Base-by-base conservation (phyloP, 2,797 vertebrate species). In the Dendrocincla fuliginosa region DNA sequence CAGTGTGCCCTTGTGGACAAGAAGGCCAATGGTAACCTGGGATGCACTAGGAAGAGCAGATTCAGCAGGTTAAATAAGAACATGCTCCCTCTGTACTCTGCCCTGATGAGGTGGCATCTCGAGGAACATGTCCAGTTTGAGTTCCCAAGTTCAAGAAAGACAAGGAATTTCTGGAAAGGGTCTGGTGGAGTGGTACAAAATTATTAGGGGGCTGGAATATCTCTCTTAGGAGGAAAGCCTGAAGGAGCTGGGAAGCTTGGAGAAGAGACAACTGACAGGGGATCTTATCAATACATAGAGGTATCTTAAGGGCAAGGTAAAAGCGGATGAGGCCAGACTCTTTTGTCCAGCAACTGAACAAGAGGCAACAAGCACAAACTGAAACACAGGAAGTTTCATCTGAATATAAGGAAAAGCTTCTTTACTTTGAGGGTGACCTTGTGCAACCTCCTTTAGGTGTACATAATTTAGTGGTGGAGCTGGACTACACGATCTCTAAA, bases 71-170 rank as follows among this genome's bases (percentile, higher is more conserved):
- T 59, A 14, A 9, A 16, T 24, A 39, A 33, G 19, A 41, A 10
- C 23, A 9, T 53, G 11, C 16, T 60, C 16, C 8, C 24, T 39
- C 20, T 10, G 1, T 9, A 4, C 46, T 24, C 71, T 30, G 28
- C 24, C 24, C 37, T 44, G 50, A 5, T 22, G n/a, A 64, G 35
- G 49, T 0, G 0, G 13, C 19, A 56, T 10, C 23, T 18, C 37
- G 5, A 20, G 5, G 28, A 9, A 32, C n/a, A 3, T 7, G 24
- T 8, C 42, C n/a, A 56, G 16, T 9, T 44, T 18, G n/a, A 11
- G 19, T 33, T 57, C 0, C 0, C 23, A 13, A 56, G 16, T 9
- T 69, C 1, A 0, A 76, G 9, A 44, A 22, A 30, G 9, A n/a
- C 37, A 46, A 22, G 16, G 3, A 56, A 11, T 16, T 63, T 4